These are phyloP conservation scores for Drosophila nikananu DNA, from an alignment of 1,140 invertebrate species.

Conservation along the genomic window DNA sequence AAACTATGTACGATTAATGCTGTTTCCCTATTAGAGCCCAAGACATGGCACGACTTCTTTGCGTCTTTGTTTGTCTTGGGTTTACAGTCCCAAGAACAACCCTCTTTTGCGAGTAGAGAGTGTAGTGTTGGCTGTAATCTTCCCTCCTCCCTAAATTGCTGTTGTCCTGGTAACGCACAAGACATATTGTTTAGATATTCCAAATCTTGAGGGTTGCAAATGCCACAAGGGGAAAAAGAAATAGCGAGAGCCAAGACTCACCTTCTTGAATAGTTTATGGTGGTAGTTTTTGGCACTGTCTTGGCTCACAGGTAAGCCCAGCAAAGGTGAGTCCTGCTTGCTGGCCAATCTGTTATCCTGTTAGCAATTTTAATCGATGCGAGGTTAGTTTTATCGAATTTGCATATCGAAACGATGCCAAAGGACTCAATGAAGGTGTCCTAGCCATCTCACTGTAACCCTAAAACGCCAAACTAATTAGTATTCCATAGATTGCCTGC, in stretches of 20 bases:
- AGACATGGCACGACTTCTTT: conserved; percentile 22
- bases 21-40: conserved; percentile 25
- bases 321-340: conserved; percentile 27
- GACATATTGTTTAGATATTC: conserved; percentile 25
- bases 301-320: conserved; percentile 1
- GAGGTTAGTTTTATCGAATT: conserved; percentile 46
- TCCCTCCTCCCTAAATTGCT: conserved; percentile 28
- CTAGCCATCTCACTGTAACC: conserved; percentile 16
- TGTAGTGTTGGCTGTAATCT: conserved; percentile 5
- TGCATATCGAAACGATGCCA: conserved; percentile 39
- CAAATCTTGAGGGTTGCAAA: conserved; percentile 18
- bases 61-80: neutral
- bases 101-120: conserved; percentile 7
- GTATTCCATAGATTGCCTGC: conserved; percentile 5
- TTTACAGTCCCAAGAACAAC: conserved; percentile 11
- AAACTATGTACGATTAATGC: neutral
- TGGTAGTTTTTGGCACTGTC: conserved; percentile 35
- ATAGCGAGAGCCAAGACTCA: conserved; percentile 16
- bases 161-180: conserved; percentile 52
- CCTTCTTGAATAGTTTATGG: conserved; percentile 41
- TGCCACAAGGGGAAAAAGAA: conserved; percentile 1
- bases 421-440: neutral
- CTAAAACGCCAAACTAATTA: conserved; percentile 22
- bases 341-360: conserved; percentile 55
- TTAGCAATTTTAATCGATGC: conserved; percentile 50